Evolutionary conservation across 2,113 vertebrate species (phyloP).

Genomic region (Atrichornis clamosus): DNA sequence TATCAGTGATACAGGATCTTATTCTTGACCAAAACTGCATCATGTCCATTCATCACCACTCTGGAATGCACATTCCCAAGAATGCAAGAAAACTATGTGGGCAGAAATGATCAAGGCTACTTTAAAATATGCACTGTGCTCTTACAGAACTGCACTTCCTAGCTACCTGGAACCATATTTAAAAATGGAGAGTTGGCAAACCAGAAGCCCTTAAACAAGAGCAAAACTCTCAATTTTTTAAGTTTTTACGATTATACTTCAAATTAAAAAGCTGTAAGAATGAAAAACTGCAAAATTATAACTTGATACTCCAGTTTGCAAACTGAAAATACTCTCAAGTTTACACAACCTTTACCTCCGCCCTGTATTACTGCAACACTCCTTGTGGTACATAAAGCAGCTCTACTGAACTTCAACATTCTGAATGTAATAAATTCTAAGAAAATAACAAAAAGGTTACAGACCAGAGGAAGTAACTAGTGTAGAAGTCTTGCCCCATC

Average conservation of each 20-base stretch:
- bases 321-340: background rate
- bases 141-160: background rate
- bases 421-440: background rate
- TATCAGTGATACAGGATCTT: background rate
- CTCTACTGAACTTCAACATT: background rate
- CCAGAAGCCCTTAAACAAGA: background rate
- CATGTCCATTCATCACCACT: slow-evolving; percentile 11
- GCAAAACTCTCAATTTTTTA: background rate
- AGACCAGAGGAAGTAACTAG: background rate
- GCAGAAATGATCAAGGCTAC: background rate
- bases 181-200: background rate
- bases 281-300: background rate
- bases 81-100: background rate
- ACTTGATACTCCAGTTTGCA: background rate
- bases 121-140: background rate
- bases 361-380: background rate
- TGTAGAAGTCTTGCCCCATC: background rate
- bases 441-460: background rate
- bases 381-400: background rate
- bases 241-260: background rate
- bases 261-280: background rate
- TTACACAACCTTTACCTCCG: background rate
- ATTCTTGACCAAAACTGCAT: background rate
- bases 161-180: background rate
- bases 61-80: slow-evolving; percentile 28